These are phyloP conservation scores for Manis pentadactyla DNA, from an alignment of 2,797 vertebrate species.

Conservation along the genomic window DNA sequence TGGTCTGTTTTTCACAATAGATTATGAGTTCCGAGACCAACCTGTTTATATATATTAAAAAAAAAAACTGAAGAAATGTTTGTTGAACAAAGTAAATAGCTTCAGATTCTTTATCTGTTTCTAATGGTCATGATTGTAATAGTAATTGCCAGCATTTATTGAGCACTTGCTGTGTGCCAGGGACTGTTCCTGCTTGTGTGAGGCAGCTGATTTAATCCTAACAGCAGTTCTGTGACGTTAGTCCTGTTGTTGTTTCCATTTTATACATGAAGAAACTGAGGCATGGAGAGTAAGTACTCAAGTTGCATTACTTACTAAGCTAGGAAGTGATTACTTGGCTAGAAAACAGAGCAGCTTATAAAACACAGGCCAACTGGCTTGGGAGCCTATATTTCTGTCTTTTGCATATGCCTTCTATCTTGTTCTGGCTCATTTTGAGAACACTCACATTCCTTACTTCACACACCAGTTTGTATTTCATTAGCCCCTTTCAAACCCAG, in stretches of 20 bases:
- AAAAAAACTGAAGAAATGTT: not conserved
- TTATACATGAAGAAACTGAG: not conserved
- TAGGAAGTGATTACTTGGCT: no score
- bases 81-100: not conserved
- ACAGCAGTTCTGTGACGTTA: not conserved
- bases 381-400: not conserved
- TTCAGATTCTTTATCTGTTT: not conserved
- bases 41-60: not conserved
- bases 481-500: not conserved
- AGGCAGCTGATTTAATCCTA: not conserved
- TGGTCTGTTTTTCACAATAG: not conserved
- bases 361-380: not conserved
- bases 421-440: not conserved
- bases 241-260: not conserved
- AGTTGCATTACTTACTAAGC: no score
- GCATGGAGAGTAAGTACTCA: not conserved
- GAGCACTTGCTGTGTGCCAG: not conserved
- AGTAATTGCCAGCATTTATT: not conserved
- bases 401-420: not conserved
- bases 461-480: not conserved
- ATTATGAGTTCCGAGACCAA: not conserved
- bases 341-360: not conserved
- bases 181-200: not conserved
- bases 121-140: not conserved
- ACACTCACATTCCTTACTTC: not conserved